phyloP scores from a whole-genome alignment of 2,113 vertebrate genomes.

The Neoarius graeffei region DNA sequence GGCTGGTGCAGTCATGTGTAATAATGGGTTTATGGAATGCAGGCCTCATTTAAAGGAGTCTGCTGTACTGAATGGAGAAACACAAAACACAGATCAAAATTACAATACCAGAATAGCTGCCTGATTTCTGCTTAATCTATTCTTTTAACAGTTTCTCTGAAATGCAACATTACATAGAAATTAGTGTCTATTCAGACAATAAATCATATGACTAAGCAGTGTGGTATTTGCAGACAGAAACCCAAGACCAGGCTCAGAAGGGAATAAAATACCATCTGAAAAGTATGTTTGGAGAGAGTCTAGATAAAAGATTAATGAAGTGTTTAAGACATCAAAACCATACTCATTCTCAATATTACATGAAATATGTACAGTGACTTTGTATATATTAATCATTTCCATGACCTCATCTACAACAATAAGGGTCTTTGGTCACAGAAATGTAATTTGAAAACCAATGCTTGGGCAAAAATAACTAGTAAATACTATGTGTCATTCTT shows the following conservation, averaged over 20 bases:
- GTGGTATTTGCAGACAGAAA: background rate
- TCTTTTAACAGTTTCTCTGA: constrained; percentile 31
- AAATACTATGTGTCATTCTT: background rate
- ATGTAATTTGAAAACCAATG: background rate
- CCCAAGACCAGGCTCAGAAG: background rate
- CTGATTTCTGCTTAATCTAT: constrained; percentile 48
- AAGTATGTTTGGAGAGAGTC: background rate
- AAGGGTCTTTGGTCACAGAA: background rate
- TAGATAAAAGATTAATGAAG: constrained; percentile 5
- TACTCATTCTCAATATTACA: background rate
- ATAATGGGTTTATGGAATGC: constrained; percentile 39
- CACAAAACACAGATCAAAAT: constrained; percentile 48
- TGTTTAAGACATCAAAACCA: background rate
- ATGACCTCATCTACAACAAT: background rate
- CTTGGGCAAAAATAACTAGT: background rate
- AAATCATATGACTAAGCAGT: constrained; percentile 28
- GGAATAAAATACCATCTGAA: background rate
- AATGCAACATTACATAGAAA: constrained; percentile 39
- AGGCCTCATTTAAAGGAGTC: constrained; percentile 27
- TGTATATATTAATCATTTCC: background rate
- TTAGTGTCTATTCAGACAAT: constrained; percentile 22
- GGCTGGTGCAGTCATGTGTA: constrained; percentile 28
- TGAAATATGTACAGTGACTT: constrained; percentile 6
- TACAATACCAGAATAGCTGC: constrained; percentile 45
- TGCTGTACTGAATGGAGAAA: constrained; percentile 44